phyloP scores from a whole-genome alignment of 2,113 vertebrate species.

The Origma solitaria region DNA sequence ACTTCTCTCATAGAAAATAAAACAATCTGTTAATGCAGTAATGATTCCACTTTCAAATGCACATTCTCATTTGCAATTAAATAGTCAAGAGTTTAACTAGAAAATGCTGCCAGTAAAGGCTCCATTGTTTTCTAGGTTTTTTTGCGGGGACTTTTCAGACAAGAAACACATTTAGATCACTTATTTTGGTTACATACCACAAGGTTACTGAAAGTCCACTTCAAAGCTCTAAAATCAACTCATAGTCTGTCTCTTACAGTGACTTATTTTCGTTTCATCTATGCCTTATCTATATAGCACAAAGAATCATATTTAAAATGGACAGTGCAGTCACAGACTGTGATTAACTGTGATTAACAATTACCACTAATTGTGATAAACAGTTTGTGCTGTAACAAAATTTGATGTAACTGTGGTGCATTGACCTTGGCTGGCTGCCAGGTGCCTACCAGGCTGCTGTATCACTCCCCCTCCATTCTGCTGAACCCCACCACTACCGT shows the following conservation, averaged over 20 bases:
- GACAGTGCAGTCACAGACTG: background rate
- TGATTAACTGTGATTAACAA: too few species aligned
- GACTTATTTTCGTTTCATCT: background rate
- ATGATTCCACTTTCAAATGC: background rate
- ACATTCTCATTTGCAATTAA: background rate
- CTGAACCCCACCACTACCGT: background rate
- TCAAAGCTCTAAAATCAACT: background rate
- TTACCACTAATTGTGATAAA: too few species aligned
- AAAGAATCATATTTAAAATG: background rate
- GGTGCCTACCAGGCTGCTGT: rapidly evolving
- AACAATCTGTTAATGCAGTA: background rate
- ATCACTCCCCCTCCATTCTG: background rate
- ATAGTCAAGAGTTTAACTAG: background rate
- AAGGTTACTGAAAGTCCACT: background rate
- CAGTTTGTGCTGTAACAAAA: background rate
- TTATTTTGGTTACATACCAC: background rate
- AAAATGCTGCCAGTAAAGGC: background rate
- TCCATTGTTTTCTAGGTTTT: background rate
- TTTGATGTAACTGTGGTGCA: background rate
- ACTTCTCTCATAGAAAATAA: background rate
- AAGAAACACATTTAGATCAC: background rate
- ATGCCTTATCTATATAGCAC: background rate
- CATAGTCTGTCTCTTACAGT: background rate
- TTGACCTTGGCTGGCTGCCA: background rate
- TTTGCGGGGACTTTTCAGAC: background rate